Evolutionary conservation across 2,888 invertebrate species (phyloP).

Genomic region (Trichacis sp.): DNA sequence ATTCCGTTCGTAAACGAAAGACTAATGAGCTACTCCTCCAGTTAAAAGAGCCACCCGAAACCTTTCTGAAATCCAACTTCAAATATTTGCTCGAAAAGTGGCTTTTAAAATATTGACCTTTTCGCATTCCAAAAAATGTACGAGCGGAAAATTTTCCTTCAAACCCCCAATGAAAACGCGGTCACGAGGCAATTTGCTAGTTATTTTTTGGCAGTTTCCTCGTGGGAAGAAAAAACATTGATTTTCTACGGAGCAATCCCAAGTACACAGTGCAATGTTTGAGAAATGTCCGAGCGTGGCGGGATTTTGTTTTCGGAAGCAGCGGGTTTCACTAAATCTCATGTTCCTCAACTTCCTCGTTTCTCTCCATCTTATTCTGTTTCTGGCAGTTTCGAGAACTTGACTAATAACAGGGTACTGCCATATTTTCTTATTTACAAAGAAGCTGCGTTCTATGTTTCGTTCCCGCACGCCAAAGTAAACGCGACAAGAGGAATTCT

Average conservation of each 20-base stretch:
- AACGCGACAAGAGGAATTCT: slow-evolving; percentile 37
- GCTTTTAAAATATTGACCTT: neutral
- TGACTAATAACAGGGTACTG: slow-evolving; percentile 32
- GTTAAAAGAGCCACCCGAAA: neutral
- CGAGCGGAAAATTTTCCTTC: neutral
- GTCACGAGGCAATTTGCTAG: neutral
- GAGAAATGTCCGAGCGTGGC: slow-evolving; percentile 15
- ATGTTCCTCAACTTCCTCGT: too few relatives aligned
- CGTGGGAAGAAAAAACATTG: neutral
- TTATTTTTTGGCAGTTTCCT: too few relatives aligned
- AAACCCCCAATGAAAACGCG: too few relatives aligned
- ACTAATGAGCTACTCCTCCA: neutral
- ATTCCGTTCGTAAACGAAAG: too few relatives aligned
- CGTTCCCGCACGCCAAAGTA: slow-evolving; percentile 41
- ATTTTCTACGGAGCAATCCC: slow-evolving; percentile 4
- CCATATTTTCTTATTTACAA: slow-evolving; percentile 37
- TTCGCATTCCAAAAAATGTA: too few relatives aligned
- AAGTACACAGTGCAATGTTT: neutral
- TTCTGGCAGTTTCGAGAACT: slow-evolving; percentile 17
- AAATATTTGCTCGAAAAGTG: neutral
- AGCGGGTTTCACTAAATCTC: slow-evolving; percentile 6
- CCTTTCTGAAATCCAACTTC: neutral
- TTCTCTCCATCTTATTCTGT: slow-evolving; percentile 10
- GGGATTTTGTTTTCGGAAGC: slow-evolving; percentile 24
- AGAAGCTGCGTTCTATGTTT: slow-evolving; percentile 20